Percentiles rank a stretch among this genome's conserved stretches.
These are phyloP conservation scores for Brachionichthys hirsutus DNA, from an alignment of 2,113 vertebrate species.

Conservation along the genomic window DNA sequence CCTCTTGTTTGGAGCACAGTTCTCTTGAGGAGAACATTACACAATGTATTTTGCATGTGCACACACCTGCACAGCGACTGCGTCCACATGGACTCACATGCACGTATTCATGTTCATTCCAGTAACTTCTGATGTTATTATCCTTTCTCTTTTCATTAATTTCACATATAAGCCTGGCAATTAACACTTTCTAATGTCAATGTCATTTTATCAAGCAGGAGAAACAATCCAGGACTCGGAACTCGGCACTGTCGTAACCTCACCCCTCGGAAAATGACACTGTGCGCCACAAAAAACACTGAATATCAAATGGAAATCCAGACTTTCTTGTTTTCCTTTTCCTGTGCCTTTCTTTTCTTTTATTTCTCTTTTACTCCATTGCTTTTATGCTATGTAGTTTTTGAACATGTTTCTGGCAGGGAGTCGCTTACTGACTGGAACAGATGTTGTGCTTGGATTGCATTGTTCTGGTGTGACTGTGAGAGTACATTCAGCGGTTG, in stretches of 20 bases:
- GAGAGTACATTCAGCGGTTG: constrained; percentile 52
- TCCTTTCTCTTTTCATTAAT: constrained; percentile 56
- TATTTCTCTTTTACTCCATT: constrained; percentile 64
- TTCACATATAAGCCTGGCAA: constrained; percentile 51
- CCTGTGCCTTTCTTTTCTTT: constrained; percentile 52
- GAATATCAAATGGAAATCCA: constrained; percentile 66
- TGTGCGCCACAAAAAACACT: constrained; percentile 67
- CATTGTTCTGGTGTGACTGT: constrained; percentile 69
- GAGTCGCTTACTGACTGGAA: constrained; percentile 61
- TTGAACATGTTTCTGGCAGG: constrained; percentile 71
- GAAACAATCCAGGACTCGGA: constrained; percentile 35
- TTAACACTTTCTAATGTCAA: constrained; percentile 61
- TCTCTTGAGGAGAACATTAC: background rate
- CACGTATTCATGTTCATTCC: constrained; percentile 38
- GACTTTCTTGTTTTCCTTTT: constrained; percentile 62
- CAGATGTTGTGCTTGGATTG: constrained; percentile 73
- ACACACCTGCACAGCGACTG: background rate
- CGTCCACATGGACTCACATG: background rate
- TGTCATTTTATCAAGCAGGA: constrained; percentile 47
- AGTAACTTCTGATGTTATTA: constrained; percentile 37
- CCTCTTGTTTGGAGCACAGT: no score
- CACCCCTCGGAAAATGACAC: constrained; percentile 56
- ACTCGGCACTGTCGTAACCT: constrained; percentile 32
- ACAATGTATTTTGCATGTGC: background rate
- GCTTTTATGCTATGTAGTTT: constrained; percentile 64